These are phyloP conservation scores for Danio choprae DNA, from an alignment of 2,797 vertebrate species.

Conservation along the genomic window DNA sequence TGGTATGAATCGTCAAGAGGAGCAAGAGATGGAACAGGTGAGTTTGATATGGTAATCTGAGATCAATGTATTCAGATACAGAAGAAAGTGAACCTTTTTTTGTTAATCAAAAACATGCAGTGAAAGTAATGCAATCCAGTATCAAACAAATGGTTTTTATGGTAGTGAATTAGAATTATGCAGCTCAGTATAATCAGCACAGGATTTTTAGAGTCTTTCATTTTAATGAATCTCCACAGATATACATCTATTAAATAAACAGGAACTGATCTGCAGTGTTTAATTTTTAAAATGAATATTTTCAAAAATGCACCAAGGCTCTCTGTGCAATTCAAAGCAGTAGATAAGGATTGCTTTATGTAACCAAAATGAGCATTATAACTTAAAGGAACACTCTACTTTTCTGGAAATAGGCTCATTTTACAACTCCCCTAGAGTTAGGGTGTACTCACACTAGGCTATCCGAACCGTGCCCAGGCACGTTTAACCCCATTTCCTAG, in stretches of 20 bases:
- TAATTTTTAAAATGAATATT: background rate
- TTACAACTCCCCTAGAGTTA: no score
- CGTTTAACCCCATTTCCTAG: no score
- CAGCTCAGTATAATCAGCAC: no score
- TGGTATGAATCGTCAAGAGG: conserved; percentile 95
- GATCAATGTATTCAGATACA: background rate
- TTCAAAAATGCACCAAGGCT: background rate
- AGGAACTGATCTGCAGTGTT: background rate
- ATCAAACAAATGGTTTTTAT: background rate
- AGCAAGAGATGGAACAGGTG: conserved; percentile 94
- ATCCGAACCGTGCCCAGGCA: no score
- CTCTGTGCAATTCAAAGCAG: background rate
- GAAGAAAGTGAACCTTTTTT: background rate
- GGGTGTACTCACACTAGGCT: no score
- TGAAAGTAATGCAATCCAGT: background rate
- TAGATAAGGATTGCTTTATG: background rate
- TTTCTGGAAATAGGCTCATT: no score
- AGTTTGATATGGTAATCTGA: background rate
- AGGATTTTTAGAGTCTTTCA: no score
- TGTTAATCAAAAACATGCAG: background rate
- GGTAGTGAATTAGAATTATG: no score
- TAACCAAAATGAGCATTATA: background rate
- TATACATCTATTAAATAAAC: background rate
- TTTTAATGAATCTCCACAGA: background rate
- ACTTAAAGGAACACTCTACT: no score